These are phyloP conservation scores for Xanthostigma xanthostigma DNA, from an alignment of 2,888 invertebrate genomes.

Conservation along the genomic window DNA sequence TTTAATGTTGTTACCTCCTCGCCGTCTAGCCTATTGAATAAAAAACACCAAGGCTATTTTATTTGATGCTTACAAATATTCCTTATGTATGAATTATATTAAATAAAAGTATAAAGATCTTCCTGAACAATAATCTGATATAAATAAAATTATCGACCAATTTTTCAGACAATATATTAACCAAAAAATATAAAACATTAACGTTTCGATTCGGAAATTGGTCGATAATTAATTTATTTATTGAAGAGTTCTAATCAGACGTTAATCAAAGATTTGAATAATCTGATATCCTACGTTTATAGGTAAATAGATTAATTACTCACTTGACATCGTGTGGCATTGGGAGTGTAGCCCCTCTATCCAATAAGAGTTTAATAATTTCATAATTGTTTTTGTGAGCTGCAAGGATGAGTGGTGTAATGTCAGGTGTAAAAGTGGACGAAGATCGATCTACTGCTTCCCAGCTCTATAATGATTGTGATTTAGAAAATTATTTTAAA, in stretches of 20 bases:
- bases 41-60: too few relatives aligned
- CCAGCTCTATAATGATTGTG: conserved; percentile 49
- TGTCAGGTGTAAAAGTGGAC: conserved; percentile 84
- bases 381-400: conserved; percentile 96
- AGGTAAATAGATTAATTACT: conserved; percentile 19
- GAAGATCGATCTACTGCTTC: conserved; percentile 64
- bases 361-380: conserved; percentile 84
- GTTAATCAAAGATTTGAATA: too few relatives aligned
- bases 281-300: background rate
- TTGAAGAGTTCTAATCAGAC: too few relatives aligned
- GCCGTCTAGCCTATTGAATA: too few relatives aligned
- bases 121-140: too few relatives aligned
- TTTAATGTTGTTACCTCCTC: too few relatives aligned
- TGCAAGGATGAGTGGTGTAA: conserved; percentile 88
- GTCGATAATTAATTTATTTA: too few relatives aligned
- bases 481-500: background rate
- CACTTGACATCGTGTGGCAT: conserved; percentile 85
- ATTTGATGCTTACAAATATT: background rate
- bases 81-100: conserved; percentile 3
- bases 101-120: conserved; percentile 4
- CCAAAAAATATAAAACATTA: too few relatives aligned
- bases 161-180: too few relatives aligned
- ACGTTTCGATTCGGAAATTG: too few relatives aligned
- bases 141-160: too few relatives aligned
- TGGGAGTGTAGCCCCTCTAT: conserved; percentile 82